These are phyloP conservation scores for Onychomys leucogaster DNA, from an alignment of 2,797 vertebrate species.

Conservation along the genomic window DNA sequence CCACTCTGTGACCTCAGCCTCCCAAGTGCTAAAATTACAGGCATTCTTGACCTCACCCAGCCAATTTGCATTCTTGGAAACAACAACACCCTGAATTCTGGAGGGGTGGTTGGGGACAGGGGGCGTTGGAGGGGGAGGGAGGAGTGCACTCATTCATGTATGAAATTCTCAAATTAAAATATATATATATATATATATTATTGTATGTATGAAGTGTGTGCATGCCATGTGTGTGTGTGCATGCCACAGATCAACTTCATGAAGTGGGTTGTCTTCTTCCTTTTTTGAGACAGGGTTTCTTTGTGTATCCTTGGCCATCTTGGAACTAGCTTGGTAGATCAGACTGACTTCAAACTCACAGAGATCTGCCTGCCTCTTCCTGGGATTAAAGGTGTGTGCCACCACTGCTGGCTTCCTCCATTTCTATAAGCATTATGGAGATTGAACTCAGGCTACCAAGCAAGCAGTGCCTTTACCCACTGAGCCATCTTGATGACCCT, in stretches of 20 bases:
- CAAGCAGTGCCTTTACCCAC: neutral
- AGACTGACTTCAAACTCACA: neutral
- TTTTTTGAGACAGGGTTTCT: neutral
- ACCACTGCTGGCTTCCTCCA: neutral
- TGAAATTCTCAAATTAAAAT: neutral
- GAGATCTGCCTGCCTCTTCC: neutral
- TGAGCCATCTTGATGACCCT: neutral
- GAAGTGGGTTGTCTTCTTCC: neutral
- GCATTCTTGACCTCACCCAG: neutral
- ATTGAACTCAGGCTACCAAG: neutral
- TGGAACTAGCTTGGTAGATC: neutral
- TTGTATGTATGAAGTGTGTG: neutral
- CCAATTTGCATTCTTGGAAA: neutral
- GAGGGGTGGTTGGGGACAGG: neutral
- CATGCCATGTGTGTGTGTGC: no score
- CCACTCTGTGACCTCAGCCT: neutral
- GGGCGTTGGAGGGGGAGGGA: neutral
- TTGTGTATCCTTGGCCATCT: neutral
- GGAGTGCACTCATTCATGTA: neutral
- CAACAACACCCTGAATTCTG: neutral
- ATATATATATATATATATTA: neutral
- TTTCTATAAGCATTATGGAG: neutral
- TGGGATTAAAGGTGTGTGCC: neutral
- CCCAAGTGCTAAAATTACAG: neutral
- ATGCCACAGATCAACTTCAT: neutral